A percentile compares a stretch with the other conserved stretches of the same genome.
Conservation (phyloP, 2,113 vertebrate species). For the Sterrhoptilus dennistouni region DNA sequence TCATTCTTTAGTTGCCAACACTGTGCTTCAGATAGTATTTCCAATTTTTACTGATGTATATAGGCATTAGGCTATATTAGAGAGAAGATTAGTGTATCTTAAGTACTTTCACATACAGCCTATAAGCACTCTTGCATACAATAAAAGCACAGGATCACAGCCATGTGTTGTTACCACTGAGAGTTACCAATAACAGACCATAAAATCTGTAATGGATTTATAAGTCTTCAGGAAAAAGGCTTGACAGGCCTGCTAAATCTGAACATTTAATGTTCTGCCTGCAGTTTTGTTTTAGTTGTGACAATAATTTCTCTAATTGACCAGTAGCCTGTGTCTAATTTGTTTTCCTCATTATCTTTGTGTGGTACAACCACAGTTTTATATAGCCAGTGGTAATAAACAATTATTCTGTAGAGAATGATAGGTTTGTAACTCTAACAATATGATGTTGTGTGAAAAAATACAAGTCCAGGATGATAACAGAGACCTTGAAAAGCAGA, state of each 20-base stretch:
- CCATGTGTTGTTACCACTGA: rapidly evolving
- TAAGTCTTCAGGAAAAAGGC: neutral
- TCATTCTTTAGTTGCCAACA: rapidly evolving
- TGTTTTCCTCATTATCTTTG: neutral
- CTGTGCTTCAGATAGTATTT: neutral
- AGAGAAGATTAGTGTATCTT: neutral
- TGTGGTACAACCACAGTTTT: neutral
- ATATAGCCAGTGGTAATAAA: neutral
- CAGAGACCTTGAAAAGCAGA: neutral
- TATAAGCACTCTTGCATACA: neutral
- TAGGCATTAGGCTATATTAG: neutral
- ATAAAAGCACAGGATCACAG: neutral
- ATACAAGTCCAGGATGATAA: neutral
- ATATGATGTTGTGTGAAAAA: neutral
- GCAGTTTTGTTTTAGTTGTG: neutral
- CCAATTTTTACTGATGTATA: neutral
- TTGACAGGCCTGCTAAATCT: neutral
- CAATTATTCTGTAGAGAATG: neutral
- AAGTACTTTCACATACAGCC: neutral
- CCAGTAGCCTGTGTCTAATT: neutral
- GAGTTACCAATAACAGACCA: neutral
- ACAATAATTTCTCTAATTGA: neutral
- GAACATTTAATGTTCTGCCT: neutral
- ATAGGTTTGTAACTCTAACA: neutral
- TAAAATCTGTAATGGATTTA: neutral